phyloP scores from a whole-genome alignment of 2,797 vertebrate species.

The Erithacus rubecula region DNA sequence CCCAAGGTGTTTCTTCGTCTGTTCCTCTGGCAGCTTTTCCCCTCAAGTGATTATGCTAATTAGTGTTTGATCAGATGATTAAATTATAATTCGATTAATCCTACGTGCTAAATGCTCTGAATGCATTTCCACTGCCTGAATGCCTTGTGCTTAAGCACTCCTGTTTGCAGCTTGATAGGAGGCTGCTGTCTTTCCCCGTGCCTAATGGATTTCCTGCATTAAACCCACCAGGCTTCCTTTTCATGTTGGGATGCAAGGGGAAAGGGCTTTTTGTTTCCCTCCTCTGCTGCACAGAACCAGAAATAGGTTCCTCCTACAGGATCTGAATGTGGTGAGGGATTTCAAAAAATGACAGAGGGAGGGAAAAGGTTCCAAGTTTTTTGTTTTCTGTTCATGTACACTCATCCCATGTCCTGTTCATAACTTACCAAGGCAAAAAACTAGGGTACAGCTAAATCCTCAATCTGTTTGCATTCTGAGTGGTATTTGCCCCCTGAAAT shows the following conservation, averaged over 20 bases:
- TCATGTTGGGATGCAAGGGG: not conserved
- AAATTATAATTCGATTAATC: slow-evolving; percentile 91
- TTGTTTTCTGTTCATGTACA: not conserved
- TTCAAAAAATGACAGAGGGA: not conserved
- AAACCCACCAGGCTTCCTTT: not conserved
- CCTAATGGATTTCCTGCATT: slow-evolving; percentile 27
- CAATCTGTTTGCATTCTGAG: not conserved
- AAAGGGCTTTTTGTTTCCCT: slow-evolving; percentile 4
- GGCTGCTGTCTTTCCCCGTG: not conserved
- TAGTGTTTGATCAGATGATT: slow-evolving; percentile 96
- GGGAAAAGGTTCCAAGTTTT: not conserved
- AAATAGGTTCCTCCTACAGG: not conserved
- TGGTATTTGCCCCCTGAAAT: not conserved
- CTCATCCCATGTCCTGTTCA: not conserved
- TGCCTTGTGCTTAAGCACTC: slow-evolving; percentile 70
- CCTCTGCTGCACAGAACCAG: not conserved
- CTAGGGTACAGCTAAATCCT: not conserved
- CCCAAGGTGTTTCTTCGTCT: slow-evolving; percentile 79
- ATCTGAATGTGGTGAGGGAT: not conserved
- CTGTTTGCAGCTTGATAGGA: slow-evolving; percentile 47
- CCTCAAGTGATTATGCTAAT: slow-evolving; percentile 92
- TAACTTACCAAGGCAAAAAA: not conserved
- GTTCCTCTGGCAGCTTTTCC: slow-evolving; percentile 82
- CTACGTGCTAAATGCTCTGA: slow-evolving; percentile 84
- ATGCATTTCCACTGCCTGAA: slow-evolving; percentile 81